These are phyloP conservation scores for Mactromeris polynyma DNA, from an alignment of 2,888 invertebrate genomes.

Conservation along the genomic window DNA sequence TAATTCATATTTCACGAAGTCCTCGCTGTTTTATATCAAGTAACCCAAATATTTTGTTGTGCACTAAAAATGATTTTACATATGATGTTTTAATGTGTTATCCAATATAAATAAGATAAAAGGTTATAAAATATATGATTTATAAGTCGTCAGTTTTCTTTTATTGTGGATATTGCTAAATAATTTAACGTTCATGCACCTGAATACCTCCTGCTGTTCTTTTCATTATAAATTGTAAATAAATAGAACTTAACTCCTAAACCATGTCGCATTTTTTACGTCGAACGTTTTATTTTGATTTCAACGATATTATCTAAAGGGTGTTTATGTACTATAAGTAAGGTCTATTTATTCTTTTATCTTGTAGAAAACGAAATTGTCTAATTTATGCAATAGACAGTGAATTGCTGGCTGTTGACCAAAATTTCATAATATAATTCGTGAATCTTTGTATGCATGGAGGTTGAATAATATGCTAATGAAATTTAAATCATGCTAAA, in stretches of 20 bases:
- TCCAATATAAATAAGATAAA: slow-evolving; percentile 10
- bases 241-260: neutral
- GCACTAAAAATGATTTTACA: neutral
- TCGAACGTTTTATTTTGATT: neutral
- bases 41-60: neutral
- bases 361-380: neutral
- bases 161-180: slow-evolving; percentile 5
- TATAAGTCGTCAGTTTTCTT: neutral
- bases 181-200: slow-evolving; percentile 3
- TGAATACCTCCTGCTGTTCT: neutral
- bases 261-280: neutral
- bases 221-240: slow-evolving; percentile 1
- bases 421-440: slow-evolving; percentile 23
- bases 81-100: neutral
- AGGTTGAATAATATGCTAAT: slow-evolving; percentile 10
- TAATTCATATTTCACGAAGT: neutral
- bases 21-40: neutral
- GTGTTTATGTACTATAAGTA: slow-evolving; percentile 1
- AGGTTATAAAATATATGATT: neutral
- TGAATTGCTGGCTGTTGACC: slow-evolving; percentile 28
- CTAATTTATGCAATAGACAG: neutral
- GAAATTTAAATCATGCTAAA: slow-evolving; percentile 30
- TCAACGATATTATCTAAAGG: neutral
- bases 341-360: neutral
- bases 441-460: slow-evolving; percentile 25